Evolutionary conservation across 2,888 invertebrate species (phyloP).

Genomic region (Trisateles emortualis): DNA sequence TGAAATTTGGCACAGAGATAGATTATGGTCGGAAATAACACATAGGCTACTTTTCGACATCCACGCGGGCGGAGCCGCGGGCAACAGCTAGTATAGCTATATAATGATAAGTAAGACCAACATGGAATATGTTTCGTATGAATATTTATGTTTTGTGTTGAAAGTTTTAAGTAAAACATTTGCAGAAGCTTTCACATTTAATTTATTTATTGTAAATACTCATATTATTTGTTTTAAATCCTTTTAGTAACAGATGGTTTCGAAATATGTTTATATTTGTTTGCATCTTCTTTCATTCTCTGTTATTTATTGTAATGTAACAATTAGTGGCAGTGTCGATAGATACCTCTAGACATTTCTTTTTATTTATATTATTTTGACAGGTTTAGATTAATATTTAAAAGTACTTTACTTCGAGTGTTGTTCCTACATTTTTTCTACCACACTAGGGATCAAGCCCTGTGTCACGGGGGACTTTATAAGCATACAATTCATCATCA

Average conservation of each 20-base stretch:
- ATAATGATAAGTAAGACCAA: no score
- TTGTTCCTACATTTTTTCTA: background rate
- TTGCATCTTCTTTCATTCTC: conserved; percentile 2
- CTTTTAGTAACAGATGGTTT: conserved; percentile 11
- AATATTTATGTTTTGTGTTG: background rate
- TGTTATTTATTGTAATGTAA: conserved; percentile 3
- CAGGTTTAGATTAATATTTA: background rate
- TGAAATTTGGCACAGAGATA: no score
- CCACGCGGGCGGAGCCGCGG: no score
- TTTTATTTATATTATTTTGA: conserved; percentile 2
- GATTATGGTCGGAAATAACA: no score
- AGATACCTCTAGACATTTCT: background rate
- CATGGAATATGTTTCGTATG: background rate
- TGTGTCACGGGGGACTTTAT: no score
- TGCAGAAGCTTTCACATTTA: background rate
- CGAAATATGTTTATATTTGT: background rate
- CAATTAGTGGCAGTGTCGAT: conserved; percentile 6
- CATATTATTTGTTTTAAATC: conserved; percentile 4
- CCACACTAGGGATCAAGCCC: no score
- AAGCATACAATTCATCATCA: no score
- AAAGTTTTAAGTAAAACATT: background rate
- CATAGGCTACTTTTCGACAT: no score
- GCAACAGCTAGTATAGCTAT: no score
- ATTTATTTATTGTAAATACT: background rate
- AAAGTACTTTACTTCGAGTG: background rate